Evolutionary conservation across 2,113 vertebrate species (phyloP).

Genomic region (Vulpes ferrilata): DNA sequence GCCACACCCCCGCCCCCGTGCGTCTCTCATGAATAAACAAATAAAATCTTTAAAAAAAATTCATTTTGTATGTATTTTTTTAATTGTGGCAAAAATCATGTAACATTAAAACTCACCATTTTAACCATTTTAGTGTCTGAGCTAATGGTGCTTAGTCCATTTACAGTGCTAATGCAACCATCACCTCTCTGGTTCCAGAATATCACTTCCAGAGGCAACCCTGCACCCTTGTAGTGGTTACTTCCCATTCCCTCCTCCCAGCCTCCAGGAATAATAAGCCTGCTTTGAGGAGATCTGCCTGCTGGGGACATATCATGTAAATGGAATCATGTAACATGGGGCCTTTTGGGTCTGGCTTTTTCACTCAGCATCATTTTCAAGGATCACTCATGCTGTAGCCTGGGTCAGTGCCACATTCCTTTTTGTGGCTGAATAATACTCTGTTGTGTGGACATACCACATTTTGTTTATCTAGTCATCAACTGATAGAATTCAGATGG

Average conservation of each 20-base stretch:
- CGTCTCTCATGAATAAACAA: no score
- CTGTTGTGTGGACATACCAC: rapidly evolving
- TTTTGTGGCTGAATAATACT: background rate
- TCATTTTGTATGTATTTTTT: background rate
- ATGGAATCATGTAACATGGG: background rate
- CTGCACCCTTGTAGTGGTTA: background rate
- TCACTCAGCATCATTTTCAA: no score
- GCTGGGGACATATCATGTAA: background rate
- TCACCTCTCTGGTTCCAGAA: background rate
- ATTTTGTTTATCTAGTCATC: background rate
- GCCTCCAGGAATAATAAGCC: background rate
- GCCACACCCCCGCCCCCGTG: no score
- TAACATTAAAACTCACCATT: background rate
- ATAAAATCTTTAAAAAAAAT: no score
- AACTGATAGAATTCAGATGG: background rate
- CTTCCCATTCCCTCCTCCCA: background rate
- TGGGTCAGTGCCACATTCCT: background rate
- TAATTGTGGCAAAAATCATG: background rate
- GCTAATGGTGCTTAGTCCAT: background rate
- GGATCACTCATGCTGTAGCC: rapidly evolving
- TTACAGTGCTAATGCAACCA: background rate
- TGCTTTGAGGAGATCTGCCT: background rate
- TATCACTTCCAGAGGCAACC: background rate
- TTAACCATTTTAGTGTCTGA: background rate
- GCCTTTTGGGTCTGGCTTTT: background rate